Evolutionary conservation across 2,888 invertebrate species (phyloP).

Genomic region (Scelioninae gen. 1): DNA sequence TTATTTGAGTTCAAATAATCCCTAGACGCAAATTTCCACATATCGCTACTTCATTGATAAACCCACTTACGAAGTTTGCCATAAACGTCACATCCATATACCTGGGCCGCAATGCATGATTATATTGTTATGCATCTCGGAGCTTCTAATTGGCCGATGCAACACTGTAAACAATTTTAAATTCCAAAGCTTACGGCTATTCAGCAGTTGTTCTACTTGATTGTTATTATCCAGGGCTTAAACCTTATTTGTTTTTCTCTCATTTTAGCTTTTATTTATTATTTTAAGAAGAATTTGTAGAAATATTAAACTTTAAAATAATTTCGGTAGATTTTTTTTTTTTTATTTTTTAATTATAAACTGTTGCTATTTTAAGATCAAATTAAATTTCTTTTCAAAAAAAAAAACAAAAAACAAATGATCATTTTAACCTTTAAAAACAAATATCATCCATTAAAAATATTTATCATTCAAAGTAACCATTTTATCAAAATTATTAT

Average conservation of each 20-base stretch:
- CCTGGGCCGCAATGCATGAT: constrained; percentile 20
- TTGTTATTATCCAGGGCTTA: constrained; percentile 34
- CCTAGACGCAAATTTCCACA: constrained; percentile 42
- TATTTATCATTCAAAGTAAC: too few species aligned
- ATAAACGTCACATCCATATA: constrained; percentile 17
- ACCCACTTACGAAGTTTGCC: constrained; percentile 26
- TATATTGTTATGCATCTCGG: constrained; percentile 28
- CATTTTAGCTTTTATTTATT: constrained; percentile 5
- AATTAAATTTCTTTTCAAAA: too few species aligned
- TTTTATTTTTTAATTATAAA: too few species aligned
- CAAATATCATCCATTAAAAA: too few species aligned
- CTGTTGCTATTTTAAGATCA: too few species aligned
- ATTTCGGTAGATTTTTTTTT: too few species aligned
- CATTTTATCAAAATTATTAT: too few species aligned
- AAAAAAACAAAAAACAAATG: too few species aligned
- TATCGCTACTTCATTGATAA: constrained; percentile 44
- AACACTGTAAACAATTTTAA: constrained; percentile 42
- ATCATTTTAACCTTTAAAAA: too few species aligned
- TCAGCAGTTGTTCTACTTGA: constrained; percentile 32
- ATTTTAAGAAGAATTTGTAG: too few species aligned
- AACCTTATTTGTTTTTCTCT: background rate
- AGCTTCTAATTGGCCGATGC: constrained; percentile 48
- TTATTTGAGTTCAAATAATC: constrained; percentile 28
- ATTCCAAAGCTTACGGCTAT: constrained; percentile 34
- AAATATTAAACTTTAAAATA: too few species aligned